Conservation (phyloP, 30 jellyfish, hydroid and myxozoan species). For the Hydra vulgaris region DNA sequence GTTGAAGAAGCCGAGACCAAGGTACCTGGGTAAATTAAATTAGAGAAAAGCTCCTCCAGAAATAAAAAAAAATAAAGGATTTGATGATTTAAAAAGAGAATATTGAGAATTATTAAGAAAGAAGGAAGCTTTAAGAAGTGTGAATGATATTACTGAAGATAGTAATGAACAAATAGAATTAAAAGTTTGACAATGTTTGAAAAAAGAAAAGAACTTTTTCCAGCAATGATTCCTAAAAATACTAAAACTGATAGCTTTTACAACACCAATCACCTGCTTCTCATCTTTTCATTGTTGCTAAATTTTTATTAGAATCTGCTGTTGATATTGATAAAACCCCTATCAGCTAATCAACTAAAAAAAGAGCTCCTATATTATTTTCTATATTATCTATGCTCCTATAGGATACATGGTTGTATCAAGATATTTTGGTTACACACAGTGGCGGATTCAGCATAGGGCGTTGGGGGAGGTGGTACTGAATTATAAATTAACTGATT, state of each 20-base stretch:
- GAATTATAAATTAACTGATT: too few relatives aligned
- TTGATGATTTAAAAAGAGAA: not conserved
- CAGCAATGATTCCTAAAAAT: not conserved
- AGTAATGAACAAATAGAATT: not conserved
- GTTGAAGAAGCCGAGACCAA: not conserved
- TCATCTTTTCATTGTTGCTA: not conserved
- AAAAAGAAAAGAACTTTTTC: not conserved
- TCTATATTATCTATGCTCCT: too few relatives aligned
- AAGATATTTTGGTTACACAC: too few relatives aligned
- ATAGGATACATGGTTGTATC: too few relatives aligned
- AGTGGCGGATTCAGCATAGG: too few relatives aligned
- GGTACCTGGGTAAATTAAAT: not conserved
- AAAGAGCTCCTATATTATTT: not conserved
- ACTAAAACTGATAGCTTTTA: not conserved
- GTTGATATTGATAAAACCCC: not conserved
- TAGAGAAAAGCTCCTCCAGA: not conserved
- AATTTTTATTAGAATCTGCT: not conserved
- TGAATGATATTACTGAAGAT: not conserved
- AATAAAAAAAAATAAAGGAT: not conserved
- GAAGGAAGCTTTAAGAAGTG: not conserved
- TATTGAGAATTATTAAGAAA: not conserved
- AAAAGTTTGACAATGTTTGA: not conserved
- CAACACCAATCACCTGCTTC: not conserved
- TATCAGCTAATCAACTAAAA: not conserved
- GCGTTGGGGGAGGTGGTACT: too few relatives aligned